Base-by-base conservation (phyloP, 2,888 invertebrate genomes). In the Campoletis raptor region DNA sequence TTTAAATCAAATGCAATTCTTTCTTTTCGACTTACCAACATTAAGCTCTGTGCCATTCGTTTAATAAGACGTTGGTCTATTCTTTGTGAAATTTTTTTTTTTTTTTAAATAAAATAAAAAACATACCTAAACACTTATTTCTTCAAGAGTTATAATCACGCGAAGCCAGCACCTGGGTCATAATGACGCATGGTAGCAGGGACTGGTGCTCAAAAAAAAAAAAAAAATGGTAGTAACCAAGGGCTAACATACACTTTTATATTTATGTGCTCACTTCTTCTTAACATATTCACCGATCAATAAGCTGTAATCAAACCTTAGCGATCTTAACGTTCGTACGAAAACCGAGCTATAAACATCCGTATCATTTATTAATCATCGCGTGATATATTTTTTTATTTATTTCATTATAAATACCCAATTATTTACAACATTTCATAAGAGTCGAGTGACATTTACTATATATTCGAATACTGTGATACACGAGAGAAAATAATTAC, bases 261-360 rank as follows among this genome's bases (percentile, higher is more conserved):
- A 61, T 30, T 61, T 61, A 61, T 61, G 61, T 12, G 61, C 61
- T 57, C 24, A 12, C 24, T 24, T 24, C 30, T 61, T 61, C 24
- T 61, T 30, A 61, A 61, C 30, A 61, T 61, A 61, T 61, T 61
- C 61, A 61, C 30, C 61, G 61, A 61, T 61, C 61, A 61, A 61
- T 61, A 61, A 61, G 61, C 30, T 30, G 15, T 30, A 61, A 61
- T 61, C 61, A 24, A 30, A 61, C 6, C 61, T 30, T 15, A 15
- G 30, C 61, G 61, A 61, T 61, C 30, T 61, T 61, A 30, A 61
- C 15, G 61, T 15, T 61, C 24, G 12, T 30, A 61, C 30, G 61
- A 30, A 30, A 30, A 61, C 15, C 61, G 30, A 30, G 61, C 61
- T 30, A 18, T 30, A 15, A 30, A 61, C 12, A 61, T 30, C 24